Evolutionary conservation across 2,113 vertebrate species (phyloP).

Genomic region (Nothoprocta pentlandii): DNA sequence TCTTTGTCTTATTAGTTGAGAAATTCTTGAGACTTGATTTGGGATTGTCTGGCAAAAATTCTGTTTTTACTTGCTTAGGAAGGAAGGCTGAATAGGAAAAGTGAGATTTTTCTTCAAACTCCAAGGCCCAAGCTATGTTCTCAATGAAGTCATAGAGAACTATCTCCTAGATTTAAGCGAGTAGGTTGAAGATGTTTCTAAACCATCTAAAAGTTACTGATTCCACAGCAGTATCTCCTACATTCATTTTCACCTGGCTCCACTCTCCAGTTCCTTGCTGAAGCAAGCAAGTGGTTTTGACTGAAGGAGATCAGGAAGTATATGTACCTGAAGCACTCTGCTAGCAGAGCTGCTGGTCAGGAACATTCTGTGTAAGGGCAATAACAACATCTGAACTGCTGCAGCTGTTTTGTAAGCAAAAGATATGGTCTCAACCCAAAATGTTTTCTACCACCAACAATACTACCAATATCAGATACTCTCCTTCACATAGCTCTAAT

Average conservation of each 20-base stretch:
- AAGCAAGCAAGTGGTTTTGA: not conserved
- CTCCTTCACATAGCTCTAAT: not conserved
- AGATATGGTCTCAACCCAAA: not conserved
- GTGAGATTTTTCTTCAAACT: not conserved
- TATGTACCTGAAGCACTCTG: not conserved
- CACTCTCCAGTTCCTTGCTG: not conserved
- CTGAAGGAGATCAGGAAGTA: not conserved
- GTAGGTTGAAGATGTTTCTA: not conserved
- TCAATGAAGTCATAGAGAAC: not conserved
- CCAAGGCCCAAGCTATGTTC: not conserved
- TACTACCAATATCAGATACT: not conserved
- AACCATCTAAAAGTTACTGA: not conserved
- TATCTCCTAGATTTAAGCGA: not conserved
- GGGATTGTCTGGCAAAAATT: not conserved
- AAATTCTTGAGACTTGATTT: not conserved
- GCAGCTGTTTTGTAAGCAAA: not conserved
- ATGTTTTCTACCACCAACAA: not conserved
- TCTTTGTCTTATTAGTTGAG: fast-evolving
- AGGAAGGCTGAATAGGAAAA: not conserved
- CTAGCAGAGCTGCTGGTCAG: not conserved
- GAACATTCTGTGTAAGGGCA: not conserved
- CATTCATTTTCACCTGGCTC: not conserved
- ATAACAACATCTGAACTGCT: not conserved
- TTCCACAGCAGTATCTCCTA: not conserved
- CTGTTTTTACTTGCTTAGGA: not conserved